A percentile compares a stretch with the other conserved stretches of the same genome.
Conservation (phyloP, 2,113 vertebrate genomes). For the Pavo muticus region DNA sequence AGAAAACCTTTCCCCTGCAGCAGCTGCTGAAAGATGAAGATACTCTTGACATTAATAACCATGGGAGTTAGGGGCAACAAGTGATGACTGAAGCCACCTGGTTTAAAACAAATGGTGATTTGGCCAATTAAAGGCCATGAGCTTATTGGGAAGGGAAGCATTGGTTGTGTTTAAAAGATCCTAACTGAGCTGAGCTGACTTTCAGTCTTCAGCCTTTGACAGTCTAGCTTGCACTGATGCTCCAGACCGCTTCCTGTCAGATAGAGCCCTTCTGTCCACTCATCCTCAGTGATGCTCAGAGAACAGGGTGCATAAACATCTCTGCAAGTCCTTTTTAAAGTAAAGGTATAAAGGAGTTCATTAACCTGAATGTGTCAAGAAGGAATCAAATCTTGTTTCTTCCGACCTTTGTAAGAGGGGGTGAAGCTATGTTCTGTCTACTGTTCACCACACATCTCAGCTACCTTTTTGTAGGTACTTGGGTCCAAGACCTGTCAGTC, state of each 20-base stretch:
- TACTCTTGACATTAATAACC: not conserved
- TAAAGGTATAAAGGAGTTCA: not conserved
- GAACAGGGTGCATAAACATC: not conserved
- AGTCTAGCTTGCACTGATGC: not conserved
- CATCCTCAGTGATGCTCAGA: not conserved
- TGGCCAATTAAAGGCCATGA: not conserved
- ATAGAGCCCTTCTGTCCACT: not conserved
- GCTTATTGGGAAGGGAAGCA: fast-evolving
- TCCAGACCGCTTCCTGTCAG: not conserved
- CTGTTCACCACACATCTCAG: not conserved
- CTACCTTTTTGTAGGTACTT: not conserved
- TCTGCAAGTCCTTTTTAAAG: not conserved
- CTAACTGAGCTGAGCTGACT: not conserved
- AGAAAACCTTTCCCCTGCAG: not conserved
- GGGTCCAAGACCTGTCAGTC: not conserved
- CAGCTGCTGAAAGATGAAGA: not conserved
- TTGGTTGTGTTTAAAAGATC: not conserved
- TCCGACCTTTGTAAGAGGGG: not conserved
- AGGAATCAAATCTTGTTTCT: not conserved
- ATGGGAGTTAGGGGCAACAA: not conserved
- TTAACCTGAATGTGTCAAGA: not conserved
- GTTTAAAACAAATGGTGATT: not conserved
- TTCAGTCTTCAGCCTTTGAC: not conserved
- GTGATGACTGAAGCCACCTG: not conserved
- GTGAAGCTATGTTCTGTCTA: not conserved